Percentiles rank a stretch among this genome's conserved stretches.
These are phyloP conservation scores for Paramisgurnus dabryanus DNA, from an alignment of 2,113 vertebrate species.

Conservation along the genomic window DNA sequence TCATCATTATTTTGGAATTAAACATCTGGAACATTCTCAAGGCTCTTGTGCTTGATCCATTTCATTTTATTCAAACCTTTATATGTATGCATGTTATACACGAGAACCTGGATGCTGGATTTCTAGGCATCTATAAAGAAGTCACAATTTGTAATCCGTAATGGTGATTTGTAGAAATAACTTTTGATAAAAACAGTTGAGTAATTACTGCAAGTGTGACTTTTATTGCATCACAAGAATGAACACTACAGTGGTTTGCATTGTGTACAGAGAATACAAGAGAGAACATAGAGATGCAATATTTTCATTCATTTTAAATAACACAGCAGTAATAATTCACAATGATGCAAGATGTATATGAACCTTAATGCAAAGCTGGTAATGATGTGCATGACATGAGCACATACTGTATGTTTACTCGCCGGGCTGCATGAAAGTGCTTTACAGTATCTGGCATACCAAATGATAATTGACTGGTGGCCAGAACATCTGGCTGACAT, in stretches of 20 bases:
- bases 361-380: slow-evolving; percentile 33
- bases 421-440: not conserved
- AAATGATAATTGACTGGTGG: slow-evolving; percentile 34
- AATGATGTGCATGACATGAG: slow-evolving; percentile 48
- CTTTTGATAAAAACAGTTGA: not conserved
- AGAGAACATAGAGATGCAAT: slow-evolving; percentile 60
- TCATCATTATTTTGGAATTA: slow-evolving; percentile 90
- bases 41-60: slow-evolving; percentile 64
- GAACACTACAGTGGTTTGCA: slow-evolving; percentile 63
- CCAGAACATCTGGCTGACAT: slow-evolving; percentile 2
- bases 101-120: no score
- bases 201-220: not conserved
- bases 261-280: slow-evolving; percentile 60
- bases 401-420: slow-evolving; percentile 14
- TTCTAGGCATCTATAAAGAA: no score
- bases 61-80: no score
- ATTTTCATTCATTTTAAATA: slow-evolving; percentile 73
- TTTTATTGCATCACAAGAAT: slow-evolving; percentile 69
- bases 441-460: slow-evolving; percentile 40
- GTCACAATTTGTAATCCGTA: no score
- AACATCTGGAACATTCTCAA: slow-evolving; percentile 79
- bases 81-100: no score
- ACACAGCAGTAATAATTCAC: slow-evolving; percentile 44
- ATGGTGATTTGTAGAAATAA: no score
- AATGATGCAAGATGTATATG: not conserved